Conservation (phyloP, 1,140 invertebrate species). For the Tribolium madens region DNA sequence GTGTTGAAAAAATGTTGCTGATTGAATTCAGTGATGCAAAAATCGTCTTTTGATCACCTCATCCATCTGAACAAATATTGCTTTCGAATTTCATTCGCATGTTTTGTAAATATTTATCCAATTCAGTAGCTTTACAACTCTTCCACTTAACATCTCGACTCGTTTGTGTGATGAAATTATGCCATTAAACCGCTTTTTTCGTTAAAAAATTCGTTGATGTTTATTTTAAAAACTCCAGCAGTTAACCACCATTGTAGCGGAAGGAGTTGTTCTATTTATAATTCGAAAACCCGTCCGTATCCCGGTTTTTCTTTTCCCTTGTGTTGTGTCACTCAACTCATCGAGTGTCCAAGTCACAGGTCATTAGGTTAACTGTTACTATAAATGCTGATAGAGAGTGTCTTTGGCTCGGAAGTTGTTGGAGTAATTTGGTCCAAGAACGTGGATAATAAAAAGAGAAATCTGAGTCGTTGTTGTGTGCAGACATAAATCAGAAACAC, state of each 20-base stretch:
- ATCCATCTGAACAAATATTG: neutral
- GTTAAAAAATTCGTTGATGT: neutral
- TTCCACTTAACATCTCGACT: constrained; percentile 9
- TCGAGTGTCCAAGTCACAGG: constrained; percentile 22
- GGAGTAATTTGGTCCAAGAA: neutral
- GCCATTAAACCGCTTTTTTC: neutral
- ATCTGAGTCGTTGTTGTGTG: constrained; percentile 5
- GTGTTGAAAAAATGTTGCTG: neutral
- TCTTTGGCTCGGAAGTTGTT: neutral
- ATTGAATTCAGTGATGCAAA: neutral
- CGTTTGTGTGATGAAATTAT: constrained; percentile 16
- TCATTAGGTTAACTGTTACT: constrained; percentile 27
- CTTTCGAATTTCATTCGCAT: neutral
- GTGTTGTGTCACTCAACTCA: constrained; percentile 13
- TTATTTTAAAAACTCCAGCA: constrained; percentile 3
- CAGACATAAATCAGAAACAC: neutral
- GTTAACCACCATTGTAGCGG: constrained; percentile 10
- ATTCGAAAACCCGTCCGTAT: neutral
- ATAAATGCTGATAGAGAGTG: constrained; percentile 2
- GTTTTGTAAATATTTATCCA: constrained; percentile 14
- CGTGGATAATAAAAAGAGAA: neutral
- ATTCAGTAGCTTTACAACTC: constrained; percentile 16
- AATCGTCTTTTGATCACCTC: neutral
- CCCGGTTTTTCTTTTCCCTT: neutral
- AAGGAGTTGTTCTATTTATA: neutral